Evolutionary conservation across 64 coral and sea anemone species (phyloP).

Genomic region (Pachyseris speciosa): DNA sequence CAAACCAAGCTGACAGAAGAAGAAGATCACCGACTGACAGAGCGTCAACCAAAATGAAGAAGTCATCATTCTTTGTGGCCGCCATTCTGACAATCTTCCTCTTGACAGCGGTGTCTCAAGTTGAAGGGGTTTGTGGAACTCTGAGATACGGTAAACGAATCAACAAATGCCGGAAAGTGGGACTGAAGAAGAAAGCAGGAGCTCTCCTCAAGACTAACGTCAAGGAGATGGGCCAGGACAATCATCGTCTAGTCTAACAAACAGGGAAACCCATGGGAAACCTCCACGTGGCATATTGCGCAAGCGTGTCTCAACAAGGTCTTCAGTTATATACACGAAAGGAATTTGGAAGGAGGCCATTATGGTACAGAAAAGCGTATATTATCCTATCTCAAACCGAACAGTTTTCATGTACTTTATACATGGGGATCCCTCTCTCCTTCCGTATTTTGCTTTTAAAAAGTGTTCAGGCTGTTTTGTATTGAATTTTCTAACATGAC

Average conservation of each 20-base stretch:
- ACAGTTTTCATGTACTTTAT: no score
- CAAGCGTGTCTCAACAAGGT: no score
- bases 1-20: not conserved
- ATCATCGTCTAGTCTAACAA: not conserved
- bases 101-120: not conserved
- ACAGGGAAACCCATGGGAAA: no score
- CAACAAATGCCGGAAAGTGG: not conserved
- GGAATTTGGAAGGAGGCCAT: no score
- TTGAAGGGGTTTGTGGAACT: not conserved
- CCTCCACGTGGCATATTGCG: no score
- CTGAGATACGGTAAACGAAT: not conserved
- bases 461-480: no score
- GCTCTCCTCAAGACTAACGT: not conserved
- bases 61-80: not conserved
- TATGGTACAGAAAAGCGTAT: no score
- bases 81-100: not conserved
- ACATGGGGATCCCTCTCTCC: no score
- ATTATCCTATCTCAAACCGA: no score
- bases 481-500: no score
- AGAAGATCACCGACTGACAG: not conserved
- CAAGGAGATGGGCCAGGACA: not conserved
- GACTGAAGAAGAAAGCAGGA: not conserved
- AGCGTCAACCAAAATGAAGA: not conserved
- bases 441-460: no score
- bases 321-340: no score